These are phyloP conservation scores for Mastacembelus armatus DNA, from an alignment of 2,797 vertebrate species.

Conservation along the genomic window DNA sequence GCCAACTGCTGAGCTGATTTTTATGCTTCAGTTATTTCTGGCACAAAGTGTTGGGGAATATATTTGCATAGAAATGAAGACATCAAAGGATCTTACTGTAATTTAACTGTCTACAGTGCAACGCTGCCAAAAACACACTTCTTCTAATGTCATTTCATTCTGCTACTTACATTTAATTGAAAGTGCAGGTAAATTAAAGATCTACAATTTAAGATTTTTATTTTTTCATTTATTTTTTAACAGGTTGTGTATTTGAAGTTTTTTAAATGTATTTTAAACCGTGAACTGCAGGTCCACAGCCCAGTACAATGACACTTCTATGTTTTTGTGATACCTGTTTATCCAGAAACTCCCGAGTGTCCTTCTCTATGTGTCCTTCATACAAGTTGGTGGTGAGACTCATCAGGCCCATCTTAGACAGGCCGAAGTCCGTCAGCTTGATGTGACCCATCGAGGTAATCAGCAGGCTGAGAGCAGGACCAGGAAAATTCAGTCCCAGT, in stretches of 20 bases:
- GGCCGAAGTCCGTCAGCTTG: constrained; percentile 92
- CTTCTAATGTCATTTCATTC: no score
- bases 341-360: constrained; percentile 92
- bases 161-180: background rate
- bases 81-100: constrained; percentile 41
- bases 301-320: no score
- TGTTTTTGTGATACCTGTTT: constrained; percentile 86
- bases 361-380: constrained; percentile 93
- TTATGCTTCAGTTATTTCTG: constrained; percentile 26
- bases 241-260: background rate
- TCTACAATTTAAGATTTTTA: no score
- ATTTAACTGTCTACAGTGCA: background rate
- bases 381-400: constrained; percentile 94
- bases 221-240: no score
- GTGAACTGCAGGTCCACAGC: no score
- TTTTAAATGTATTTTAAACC: no score
- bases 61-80: constrained; percentile 55
- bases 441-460: constrained; percentile 95
- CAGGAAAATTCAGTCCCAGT: no score
- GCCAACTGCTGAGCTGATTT: constrained; percentile 40
- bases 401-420: constrained; percentile 95
- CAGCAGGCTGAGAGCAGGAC: constrained; percentile 83
- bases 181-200: background rate
- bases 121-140: no score
- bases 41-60: constrained; percentile 32